Base-by-base conservation (phyloP, 2,888 invertebrate genomes). In the Plebejus melissa region DNA sequence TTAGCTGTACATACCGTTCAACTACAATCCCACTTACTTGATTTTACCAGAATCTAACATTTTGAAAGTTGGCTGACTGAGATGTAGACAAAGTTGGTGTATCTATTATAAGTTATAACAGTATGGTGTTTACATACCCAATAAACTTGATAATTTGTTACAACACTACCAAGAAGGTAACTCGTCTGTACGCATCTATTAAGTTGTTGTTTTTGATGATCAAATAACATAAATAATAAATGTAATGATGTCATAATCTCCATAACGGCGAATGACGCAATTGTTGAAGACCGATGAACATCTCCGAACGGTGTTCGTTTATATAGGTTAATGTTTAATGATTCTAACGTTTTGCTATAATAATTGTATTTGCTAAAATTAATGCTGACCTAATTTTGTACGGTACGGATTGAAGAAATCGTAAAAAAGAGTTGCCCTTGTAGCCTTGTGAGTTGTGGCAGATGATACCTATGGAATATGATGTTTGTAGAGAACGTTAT, bases 221-320 rank as follows among this genome's bases (percentile, higher is more conserved):
- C 54, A 54, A 72, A 72, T 72, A 41, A 60, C 60, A 28, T 38
- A 74, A 74, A 70, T 70, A 75, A 75, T n/a, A 75, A 70, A 76
- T 71, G 58, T 69, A 32, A 75, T 79, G 81, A 78, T 81, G 85
- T 87, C 86, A 86, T 84, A 85, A 80, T 84, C 87, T 85, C 87
- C 83, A 78, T 75, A 79, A 71, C 74, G 38, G 78, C 77, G 74
- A 76, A 76, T 78, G 79, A 80, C 76, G 78, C 54, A 69, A 54
- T 65, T 65, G 65, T 36, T 60, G 60, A 60, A 65, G 32, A 28
- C 9, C 41, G 54, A 76, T 71, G 76, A 76, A 57, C 76, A 74
- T 72, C 76, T 78, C 28, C 57, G 58, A 76, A 70, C 58, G 69
- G 41, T 16, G 72, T 46, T 32, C 74, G 76, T 74, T 16, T 65